These are phyloP conservation scores for Himantopus leucocephalus DNA, from an alignment of 2,113 vertebrate species.

Conservation along the genomic window DNA sequence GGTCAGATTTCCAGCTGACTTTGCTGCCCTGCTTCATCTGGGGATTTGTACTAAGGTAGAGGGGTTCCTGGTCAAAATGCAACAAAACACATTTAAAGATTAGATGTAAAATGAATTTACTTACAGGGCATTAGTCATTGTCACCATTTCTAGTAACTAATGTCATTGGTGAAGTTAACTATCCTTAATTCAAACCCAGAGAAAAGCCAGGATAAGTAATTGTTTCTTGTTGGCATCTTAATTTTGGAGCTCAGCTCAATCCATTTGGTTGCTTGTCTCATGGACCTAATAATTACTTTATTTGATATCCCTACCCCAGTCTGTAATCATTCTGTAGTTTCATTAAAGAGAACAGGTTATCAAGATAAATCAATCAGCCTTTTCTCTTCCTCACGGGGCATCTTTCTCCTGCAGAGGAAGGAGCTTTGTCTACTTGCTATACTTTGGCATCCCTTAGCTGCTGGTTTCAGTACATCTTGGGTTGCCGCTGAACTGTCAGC, in stretches of 20 bases:
- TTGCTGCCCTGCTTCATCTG: not conserved
- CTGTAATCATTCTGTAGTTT: conserved; percentile 6
- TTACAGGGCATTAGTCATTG: not conserved
- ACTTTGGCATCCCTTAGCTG: not conserved
- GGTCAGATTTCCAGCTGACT: not conserved
- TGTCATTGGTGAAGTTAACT: not conserved
- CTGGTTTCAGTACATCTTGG: not conserved
- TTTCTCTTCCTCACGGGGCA: not conserved
- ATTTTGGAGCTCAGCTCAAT: conserved; percentile 33
- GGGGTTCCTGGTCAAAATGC: not conserved
- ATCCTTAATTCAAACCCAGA: conserved; percentile 25
- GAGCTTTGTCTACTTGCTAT: not conserved
- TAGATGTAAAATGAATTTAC: not conserved
- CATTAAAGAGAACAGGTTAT: conserved; percentile 23
- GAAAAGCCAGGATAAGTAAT: conserved; percentile 50
- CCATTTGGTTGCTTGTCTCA: conserved; percentile 32
- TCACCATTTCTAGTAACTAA: not conserved
- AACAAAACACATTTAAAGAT: not conserved
- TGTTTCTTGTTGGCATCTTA: conserved; percentile 20
- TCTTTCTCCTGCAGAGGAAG: not conserved
- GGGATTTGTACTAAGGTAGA: not conserved
- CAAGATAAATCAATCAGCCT: conserved; percentile 11
- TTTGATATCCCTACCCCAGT: conserved; percentile 23
- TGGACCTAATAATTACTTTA: conserved; percentile 46
- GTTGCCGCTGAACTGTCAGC: not conserved